These are phyloP conservation scores for Potorous gilbertii DNA, from an alignment of 2,797 vertebrate genomes.

Conservation along the genomic window DNA sequence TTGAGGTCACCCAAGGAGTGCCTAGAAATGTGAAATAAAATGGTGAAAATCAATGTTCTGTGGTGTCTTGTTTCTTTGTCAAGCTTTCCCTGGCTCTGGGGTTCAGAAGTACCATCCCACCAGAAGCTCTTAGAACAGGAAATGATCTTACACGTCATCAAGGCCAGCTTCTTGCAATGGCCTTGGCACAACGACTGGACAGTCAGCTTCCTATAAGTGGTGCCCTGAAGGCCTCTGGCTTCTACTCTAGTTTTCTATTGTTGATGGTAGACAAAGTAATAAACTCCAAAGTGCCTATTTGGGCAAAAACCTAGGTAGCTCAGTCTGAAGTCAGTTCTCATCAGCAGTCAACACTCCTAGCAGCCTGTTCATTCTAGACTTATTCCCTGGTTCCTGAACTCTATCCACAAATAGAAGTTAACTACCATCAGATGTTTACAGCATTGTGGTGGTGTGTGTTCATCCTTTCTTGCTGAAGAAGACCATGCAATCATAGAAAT, in stretches of 20 bases:
- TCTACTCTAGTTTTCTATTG: neutral
- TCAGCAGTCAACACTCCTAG: neutral
- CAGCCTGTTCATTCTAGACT: neutral
- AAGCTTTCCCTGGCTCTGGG: neutral
- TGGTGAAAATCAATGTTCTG: neutral
- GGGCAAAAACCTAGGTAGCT: neutral
- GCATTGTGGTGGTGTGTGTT: neutral
- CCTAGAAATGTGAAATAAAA: conserved; percentile 24
- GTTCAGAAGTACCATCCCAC: neutral
- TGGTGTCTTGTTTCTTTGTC: conserved; percentile 5
- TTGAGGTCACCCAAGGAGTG: neutral
- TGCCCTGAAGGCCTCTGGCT: neutral
- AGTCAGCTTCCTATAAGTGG: neutral
- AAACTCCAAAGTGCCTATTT: neutral
- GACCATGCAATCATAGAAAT: no score
- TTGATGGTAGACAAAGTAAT: neutral
- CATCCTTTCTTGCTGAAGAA: no score
- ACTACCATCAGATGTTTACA: neutral
- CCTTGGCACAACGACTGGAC: neutral
- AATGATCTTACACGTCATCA: neutral
- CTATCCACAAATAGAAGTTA: neutral
- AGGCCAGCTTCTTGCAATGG: neutral
- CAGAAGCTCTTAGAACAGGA: neutral
- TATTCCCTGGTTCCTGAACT: neutral
- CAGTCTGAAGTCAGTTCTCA: neutral